These are phyloP conservation scores for Scartelaos histophorus DNA, from an alignment of 2,113 vertebrate species.

Conservation along the genomic window DNA sequence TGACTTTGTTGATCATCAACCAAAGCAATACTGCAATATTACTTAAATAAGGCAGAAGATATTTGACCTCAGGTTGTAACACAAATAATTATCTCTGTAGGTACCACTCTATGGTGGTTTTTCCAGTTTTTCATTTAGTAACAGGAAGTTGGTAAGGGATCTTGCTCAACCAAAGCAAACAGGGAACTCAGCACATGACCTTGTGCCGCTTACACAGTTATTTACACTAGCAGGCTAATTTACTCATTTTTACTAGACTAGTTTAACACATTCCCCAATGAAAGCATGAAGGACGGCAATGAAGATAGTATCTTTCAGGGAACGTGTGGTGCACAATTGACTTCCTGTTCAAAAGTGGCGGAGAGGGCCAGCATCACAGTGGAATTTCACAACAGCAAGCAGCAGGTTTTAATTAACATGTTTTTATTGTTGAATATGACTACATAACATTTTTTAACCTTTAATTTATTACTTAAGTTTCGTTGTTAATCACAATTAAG, in stretches of 20 bases:
- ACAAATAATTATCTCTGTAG: slow-evolving; percentile 3
- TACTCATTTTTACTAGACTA: slow-evolving; percentile 33
- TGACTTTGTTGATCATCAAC: not conserved
- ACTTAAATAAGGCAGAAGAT: not conserved
- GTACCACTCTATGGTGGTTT: slow-evolving; percentile 23
- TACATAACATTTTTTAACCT: too few relatives aligned
- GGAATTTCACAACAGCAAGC: too few relatives aligned
- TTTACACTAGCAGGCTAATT: slow-evolving; percentile 40
- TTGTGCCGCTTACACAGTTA: slow-evolving; percentile 33
- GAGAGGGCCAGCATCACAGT: too few relatives aligned
- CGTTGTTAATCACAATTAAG: not conserved
- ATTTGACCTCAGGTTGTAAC: not conserved
- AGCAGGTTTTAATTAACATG: too few relatives aligned
- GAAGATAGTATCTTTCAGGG: slow-evolving; percentile 2
- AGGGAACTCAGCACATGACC: slow-evolving; percentile 55
- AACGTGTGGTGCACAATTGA: not conserved
- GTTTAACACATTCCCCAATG: slow-evolving; percentile 32
- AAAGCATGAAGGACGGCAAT: slow-evolving; percentile 2
- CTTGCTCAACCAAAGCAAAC: slow-evolving; percentile 54
- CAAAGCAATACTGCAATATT: not conserved
- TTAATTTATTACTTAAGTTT: too few relatives aligned
- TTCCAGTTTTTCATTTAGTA: slow-evolving; percentile 34
- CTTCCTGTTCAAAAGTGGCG: too few relatives aligned
- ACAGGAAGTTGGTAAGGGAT: slow-evolving; percentile 34
- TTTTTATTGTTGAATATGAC: too few relatives aligned